These are phyloP conservation scores for Macrosiphum euphorbiae DNA, from an alignment of 2,888 invertebrate species.

Conservation along the genomic window DNA sequence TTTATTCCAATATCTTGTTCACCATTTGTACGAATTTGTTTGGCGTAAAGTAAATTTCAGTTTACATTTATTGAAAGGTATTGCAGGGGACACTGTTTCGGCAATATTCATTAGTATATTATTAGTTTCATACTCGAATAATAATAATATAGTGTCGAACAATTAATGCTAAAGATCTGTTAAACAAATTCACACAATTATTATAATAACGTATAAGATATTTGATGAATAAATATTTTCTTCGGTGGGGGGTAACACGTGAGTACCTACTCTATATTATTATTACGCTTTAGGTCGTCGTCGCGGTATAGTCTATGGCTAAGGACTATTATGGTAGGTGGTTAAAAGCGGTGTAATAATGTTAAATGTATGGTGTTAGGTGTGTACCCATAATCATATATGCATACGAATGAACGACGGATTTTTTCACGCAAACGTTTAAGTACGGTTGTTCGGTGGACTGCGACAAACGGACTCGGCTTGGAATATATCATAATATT, in stretches of 20 bases:
- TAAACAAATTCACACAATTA: neutral
- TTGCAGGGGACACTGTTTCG: neutral
- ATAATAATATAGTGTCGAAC: neutral
- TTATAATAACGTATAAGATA: neutral
- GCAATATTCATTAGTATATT: neutral
- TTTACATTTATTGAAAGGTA: neutral
- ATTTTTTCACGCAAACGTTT: neutral
- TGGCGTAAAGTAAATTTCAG: neutral
- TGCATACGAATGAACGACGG: neutral
- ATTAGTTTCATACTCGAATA: neutral
- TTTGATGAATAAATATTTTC: neutral
- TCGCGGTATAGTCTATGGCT: neutral
- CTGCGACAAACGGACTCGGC: neutral
- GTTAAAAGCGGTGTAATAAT: neutral
- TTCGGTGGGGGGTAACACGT: neutral
- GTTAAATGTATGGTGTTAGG: neutral
- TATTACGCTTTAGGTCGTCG: neutral
- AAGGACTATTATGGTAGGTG: neutral
- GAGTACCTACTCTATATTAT: neutral
- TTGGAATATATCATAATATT: neutral
- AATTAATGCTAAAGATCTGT: neutral
- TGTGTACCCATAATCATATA: neutral
- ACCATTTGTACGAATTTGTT: neutral
- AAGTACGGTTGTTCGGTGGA: neutral
- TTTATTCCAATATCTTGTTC: neutral